Evolutionary conservation across 2,888 invertebrate species (phyloP).

Genomic region (Pasiphila rectangulata): DNA sequence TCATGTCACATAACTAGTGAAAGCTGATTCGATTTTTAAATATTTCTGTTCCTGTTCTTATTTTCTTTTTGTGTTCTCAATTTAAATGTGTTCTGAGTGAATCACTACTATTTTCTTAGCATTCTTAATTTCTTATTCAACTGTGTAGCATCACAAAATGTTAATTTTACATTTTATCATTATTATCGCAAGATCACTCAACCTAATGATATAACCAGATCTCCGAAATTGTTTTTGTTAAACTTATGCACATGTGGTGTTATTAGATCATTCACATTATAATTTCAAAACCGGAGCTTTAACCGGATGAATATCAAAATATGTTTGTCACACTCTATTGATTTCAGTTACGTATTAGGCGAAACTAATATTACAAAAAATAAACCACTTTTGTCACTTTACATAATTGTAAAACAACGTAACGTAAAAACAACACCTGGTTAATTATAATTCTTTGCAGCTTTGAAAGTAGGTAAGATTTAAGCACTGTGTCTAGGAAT

Average conservation of each 20-base stretch:
- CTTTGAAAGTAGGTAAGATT: too few species aligned
- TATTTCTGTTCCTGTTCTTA: slow-evolving; percentile 5
- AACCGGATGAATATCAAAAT: slow-evolving; percentile 48
- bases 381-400: too few species aligned
- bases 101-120: too few species aligned
- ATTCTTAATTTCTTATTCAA: too few species aligned
- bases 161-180: slow-evolving; percentile 3
- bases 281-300: slow-evolving; percentile 52
- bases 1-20: slow-evolving; percentile 38
- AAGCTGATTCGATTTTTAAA: slow-evolving; percentile 20
- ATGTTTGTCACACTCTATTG: slow-evolving; percentile 34
- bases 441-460: too few species aligned
- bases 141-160: slow-evolving; percentile 1
- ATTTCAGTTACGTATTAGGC: slow-evolving; percentile 27
- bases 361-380: not conserved
- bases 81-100: too few species aligned
- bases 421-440: too few species aligned
- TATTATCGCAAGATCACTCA: slow-evolving; percentile 14
- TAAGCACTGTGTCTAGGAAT: too few species aligned
- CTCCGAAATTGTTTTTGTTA: slow-evolving; percentile 40
- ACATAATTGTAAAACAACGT: too few species aligned
- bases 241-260: slow-evolving; percentile 45
- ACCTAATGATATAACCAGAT: slow-evolving; percentile 43
- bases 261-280: slow-evolving; percentile 60
- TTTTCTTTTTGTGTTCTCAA: not conserved